These are phyloP conservation scores for Candoia aspera DNA, from an alignment of 2,113 vertebrate species.

Conservation along the genomic window DNA sequence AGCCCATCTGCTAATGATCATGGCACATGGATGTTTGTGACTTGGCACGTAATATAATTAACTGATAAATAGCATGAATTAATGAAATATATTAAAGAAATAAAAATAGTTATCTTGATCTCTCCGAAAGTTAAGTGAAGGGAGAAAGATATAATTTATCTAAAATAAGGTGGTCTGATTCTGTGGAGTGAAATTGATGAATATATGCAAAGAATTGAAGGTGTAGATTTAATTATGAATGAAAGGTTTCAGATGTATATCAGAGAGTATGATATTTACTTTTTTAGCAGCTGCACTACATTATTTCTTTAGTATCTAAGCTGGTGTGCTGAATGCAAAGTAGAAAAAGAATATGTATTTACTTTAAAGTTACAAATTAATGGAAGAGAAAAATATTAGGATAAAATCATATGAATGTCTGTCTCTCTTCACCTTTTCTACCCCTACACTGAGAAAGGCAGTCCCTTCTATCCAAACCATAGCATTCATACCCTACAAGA, in stretches of 20 bases:
- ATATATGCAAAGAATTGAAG: background rate
- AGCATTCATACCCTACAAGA: background rate
- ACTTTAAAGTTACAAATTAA: slow-evolving; percentile 36
- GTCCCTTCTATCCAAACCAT: background rate
- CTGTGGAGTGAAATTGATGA: background rate
- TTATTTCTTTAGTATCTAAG: slow-evolving; percentile 20
- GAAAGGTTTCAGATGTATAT: background rate
- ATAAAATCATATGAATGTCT: background rate
- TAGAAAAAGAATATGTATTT: background rate
- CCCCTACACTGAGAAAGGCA: background rate
- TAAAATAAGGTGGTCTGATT: background rate
- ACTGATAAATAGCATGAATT: background rate
- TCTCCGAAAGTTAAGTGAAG: background rate
- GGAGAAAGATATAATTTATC: background rate
- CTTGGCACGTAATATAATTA: background rate
- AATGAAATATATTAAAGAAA: background rate
- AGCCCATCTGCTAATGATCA: background rate
- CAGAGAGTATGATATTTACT: background rate
- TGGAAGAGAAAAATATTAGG: background rate
- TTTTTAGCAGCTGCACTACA: background rate
- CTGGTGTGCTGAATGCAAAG: background rate
- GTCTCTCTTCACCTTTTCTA: background rate
- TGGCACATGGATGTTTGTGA: background rate
- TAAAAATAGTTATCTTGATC: background rate
- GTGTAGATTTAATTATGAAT: background rate